Conservation (phyloP, 2,888 invertebrate genomes). For the Spilosoma lubricipeda region DNA sequence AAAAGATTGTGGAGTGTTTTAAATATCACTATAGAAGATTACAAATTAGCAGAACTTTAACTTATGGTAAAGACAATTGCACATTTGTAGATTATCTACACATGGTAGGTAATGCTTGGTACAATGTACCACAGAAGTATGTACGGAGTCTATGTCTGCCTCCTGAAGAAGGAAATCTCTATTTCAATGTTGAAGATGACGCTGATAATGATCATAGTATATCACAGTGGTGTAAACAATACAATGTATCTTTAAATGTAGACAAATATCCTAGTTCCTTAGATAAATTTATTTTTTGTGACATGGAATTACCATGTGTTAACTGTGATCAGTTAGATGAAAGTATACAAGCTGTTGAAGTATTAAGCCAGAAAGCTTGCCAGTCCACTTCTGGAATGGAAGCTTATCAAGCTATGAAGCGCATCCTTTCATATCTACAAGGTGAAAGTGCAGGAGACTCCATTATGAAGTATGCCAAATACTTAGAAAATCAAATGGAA, state of each 20-base stretch:
- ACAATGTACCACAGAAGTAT: constrained; percentile 52
- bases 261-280: constrained; percentile 43
- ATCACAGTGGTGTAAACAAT: constrained; percentile 54
- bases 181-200: constrained; percentile 49
- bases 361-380: constrained; percentile 36
- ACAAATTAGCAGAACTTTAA: constrained; percentile 54
- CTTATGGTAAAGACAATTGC: constrained; percentile 46
- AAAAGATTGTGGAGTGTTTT: constrained; percentile 56
- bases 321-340: constrained; percentile 39
- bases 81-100: constrained; percentile 53
- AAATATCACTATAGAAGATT: constrained; percentile 62
- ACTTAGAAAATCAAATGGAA: constrained; percentile 60
- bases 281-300: constrained; percentile 58
- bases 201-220: constrained; percentile 54
- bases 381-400: constrained; percentile 52
- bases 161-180: constrained; percentile 49
- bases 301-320: constrained; percentile 49
- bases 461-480: constrained; percentile 55
- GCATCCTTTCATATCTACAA: constrained; percentile 59
- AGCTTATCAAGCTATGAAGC: constrained; percentile 63
- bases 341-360: constrained; percentile 39
- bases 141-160: constrained; percentile 52
- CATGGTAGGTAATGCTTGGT: constrained; percentile 60
- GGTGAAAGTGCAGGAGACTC: constrained; percentile 50
- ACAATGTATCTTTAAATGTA: constrained; percentile 49